phyloP scores from a whole-genome alignment of 2,888 invertebrate genomes.

The Nymphalis c-album region DNA sequence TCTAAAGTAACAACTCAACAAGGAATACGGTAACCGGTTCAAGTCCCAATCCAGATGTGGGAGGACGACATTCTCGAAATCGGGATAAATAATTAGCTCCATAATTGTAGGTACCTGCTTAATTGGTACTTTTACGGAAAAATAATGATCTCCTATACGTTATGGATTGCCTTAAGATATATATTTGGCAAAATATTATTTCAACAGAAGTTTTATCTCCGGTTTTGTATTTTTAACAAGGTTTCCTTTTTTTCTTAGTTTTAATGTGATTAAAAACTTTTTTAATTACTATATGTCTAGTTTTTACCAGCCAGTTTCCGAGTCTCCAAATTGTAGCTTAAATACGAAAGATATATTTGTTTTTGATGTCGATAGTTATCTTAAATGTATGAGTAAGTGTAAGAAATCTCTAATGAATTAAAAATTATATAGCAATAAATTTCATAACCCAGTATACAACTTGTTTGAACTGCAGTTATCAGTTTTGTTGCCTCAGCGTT shows the following conservation, averaged over 20 bases:
- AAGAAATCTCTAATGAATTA: background rate
- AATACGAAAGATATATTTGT: too few relatives aligned
- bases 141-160: background rate
- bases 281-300: too few relatives aligned
- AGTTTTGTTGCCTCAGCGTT: constrained; percentile 13
- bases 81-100: constrained; percentile 44
- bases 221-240: too few relatives aligned
- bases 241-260: too few relatives aligned
- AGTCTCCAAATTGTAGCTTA: too few relatives aligned
- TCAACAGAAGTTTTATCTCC: too few relatives aligned
- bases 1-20: constrained; percentile 29
- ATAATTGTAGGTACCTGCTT: constrained; percentile 42
- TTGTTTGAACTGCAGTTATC: constrained; percentile 2
- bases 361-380: too few relatives aligned
- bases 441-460: constrained; percentile 3
- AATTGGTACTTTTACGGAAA: constrained; percentile 14
- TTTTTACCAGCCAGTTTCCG: too few relatives aligned
- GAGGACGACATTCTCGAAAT: constrained; percentile 62
- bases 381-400: too few relatives aligned
- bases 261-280: too few relatives aligned
- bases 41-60: constrained; percentile 52
- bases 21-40: constrained; percentile 56
- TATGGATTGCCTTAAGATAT: background rate
- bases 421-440: background rate
- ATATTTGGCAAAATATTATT: background rate